Base-by-base conservation (phyloP, 2,797 vertebrate genomes). In the Odontamblyopus lacepedii region DNA sequence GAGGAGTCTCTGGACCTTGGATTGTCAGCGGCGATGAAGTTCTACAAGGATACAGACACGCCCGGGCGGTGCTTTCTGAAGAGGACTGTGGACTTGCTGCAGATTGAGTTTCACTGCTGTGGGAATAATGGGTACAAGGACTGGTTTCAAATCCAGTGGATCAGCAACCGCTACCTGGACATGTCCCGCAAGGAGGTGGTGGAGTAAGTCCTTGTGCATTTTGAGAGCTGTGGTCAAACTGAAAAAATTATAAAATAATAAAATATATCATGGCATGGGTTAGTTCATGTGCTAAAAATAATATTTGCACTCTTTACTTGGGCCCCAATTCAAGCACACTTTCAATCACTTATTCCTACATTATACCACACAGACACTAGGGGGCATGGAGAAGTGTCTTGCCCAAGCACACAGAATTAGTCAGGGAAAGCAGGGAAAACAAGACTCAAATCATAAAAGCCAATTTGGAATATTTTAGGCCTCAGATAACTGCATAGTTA, bases 131-230 rank as follows among this genome's bases (percentile, higher is more conserved):
- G 95, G 65, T 96, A 94, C 70, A 95, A 90, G 81, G 96, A 98
- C 90, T 97, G 96, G 96, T 97, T 97, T 88, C 94, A 96, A 83
- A 94, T 98, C 79, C 96, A 97, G 90, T 97, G 96, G 96, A 91
- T 97, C 77, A 96, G 96, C 83, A 90, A 80, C 80, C 94, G 96
- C 26, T 98, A 97, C 50, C 87, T 97, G 92, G 95, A 97, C 78
- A 94, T 95, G 94, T 93, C 94, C 83, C 92, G 93, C 32, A 95
- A 90, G 74, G 95, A 97, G 8, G 94, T 97, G 80, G 61, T 87
- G 61, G 94, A 96, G 96, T 98, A 94, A 96, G 96, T 97, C 88
- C 63, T 71, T 30, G 50, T 23, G 15, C 64, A 51, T 65, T 41
- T 6, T 30, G 9, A 7, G 9, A 65, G n/a, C 11, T 11, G 63